Base-by-base conservation (phyloP, 2,113 vertebrate species). In the Petromus typicus region DNA sequence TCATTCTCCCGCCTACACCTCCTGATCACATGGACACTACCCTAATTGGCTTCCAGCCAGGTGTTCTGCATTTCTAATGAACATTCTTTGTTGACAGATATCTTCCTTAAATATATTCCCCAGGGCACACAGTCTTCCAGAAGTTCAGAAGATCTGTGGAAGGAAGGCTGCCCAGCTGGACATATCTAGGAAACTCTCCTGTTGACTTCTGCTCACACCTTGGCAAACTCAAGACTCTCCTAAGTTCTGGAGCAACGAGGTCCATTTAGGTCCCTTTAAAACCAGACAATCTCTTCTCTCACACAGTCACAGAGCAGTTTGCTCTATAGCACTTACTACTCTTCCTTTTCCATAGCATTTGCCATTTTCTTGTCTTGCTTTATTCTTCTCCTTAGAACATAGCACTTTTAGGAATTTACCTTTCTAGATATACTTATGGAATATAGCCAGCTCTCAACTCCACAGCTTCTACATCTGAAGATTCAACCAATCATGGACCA, bases 21-120 rank as follows among this genome's bases (percentile, higher is more conserved):
- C n/a, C 18, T 7, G 0, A 0, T 40, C 73, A 20, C 5, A 1
- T 3, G 1, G 5, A 7, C 20, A 0, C 57, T 4, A 18, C 43
- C 25, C 17, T 10, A 5, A 13, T 14, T 32, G 30, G 11, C 54
- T 76, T 51, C 37, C 2, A 1, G 1, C 14, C 3, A 40, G 67
- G 1, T 3, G 12, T 45, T 30, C 9, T 22, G 14, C 30, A 32
- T 3, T 1, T 3, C 6, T 0, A 32, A 25, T 3, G 16, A 25
- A 2, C 2, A 18, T 34, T 17, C 34, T 73, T 40, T 8, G 10
- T 3, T 6, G 20, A 4, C 54, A 59, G 54, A 9, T 18, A 0
- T 67, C 66, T 56, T 85, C 43, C 23, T 61, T 64, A 51, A 67
- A 69, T 1, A 2, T 16, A 27, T 48, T 85, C 16, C 61, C 40